phyloP scores from a whole-genome alignment of 1,140 invertebrate genomes.

The Drosophila lacteicornis region DNA sequence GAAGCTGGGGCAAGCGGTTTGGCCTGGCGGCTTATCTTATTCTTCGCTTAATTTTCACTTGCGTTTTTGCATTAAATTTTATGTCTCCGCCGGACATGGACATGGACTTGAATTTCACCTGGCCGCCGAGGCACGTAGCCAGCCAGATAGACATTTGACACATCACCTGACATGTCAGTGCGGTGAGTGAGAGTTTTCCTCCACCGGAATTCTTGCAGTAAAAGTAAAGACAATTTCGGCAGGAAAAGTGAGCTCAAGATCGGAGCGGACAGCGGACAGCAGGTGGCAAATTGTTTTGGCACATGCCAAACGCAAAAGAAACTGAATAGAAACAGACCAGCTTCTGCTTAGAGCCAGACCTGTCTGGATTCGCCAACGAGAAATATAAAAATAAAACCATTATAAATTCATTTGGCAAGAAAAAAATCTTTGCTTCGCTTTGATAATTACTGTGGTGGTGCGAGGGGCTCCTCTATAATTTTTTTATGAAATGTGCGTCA shows the following conservation, averaged over 20 bases:
- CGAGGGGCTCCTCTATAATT: slow-evolving; percentile 13
- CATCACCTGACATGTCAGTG: slow-evolving; percentile 66
- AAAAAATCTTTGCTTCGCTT: slow-evolving; percentile 34
- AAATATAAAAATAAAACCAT: slow-evolving; percentile 55
- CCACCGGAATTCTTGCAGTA: slow-evolving; percentile 67
- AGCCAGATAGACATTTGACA: slow-evolving; percentile 55
- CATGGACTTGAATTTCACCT: slow-evolving; percentile 46
- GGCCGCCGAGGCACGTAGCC: slow-evolving; percentile 38
- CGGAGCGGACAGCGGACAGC: slow-evolving; percentile 10
- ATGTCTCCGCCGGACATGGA: slow-evolving; percentile 34
- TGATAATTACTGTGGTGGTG: slow-evolving; percentile 40
- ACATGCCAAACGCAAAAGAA: slow-evolving; percentile 57
- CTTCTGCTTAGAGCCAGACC: slow-evolving; percentile 53
- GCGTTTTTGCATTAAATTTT: slow-evolving; percentile 44
- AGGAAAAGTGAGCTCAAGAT: slow-evolving; percentile 55
- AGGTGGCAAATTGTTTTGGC: slow-evolving; percentile 71
- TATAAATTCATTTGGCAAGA: slow-evolving; percentile 64
- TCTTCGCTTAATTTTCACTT: slow-evolving; percentile 44
- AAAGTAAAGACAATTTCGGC: slow-evolving; percentile 53
- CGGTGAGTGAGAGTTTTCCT: slow-evolving; percentile 56
- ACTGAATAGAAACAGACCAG: slow-evolving; percentile 10
- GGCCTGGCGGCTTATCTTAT: slow-evolving; percentile 20
- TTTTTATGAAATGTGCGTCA: slow-evolving; percentile 63
- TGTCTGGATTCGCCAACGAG: slow-evolving; percentile 42
- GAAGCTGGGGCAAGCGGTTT: slow-evolving; percentile 23